Evolutionary conservation across 2,797 vertebrate species (phyloP), one percentile per base, ranked within the genome.

Genomic region (Lepus oiostolus): DNA sequence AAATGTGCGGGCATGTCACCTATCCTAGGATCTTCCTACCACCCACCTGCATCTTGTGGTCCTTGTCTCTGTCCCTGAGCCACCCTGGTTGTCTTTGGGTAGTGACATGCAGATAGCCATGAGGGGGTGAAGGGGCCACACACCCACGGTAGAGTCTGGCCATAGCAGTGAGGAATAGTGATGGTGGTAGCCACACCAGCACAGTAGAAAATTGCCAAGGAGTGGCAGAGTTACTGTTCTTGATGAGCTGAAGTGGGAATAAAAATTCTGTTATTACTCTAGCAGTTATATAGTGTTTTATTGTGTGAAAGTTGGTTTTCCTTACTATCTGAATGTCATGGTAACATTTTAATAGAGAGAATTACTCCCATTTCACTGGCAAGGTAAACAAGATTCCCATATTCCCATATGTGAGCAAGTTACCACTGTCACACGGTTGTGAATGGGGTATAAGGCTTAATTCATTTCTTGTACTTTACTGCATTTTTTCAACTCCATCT

Each of bases 281-380:
- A 7, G 19, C 38, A 63, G 79, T 80, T 52, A 24, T 7, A 3
- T 2, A 30, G 62, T 47, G 17, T 76, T 91, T 60, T 82, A 28
- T 47, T 47, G 30, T 76, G 76, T 38, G 62, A 63, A 95, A 87
- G 28, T 75, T 35, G 21, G 60, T 80, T 85, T 85, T 28, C 12
- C 58, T 82, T 52, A 67, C 24, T 62, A 65, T 79, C 76, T 76
- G 60, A 85, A 74, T 83, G 42, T 84, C 10, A 47, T 6, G 65
- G 65, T 60, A 63, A 54, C 13, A 22, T 28, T 62, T 79, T 74
- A 54, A 77, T 81, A 26, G 24, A 9, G 17, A 38, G 58, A 3
- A 22, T 82, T 94, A 70, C 90, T 9, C n/a, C 52, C 30, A 93
- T 91, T 92, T 83, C 22, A 50, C 58, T 88, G 58, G 16, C 26